Evolutionary conservation across 2,888 invertebrate species (phyloP).

Genomic region (Drosophila anomalata): DNA sequence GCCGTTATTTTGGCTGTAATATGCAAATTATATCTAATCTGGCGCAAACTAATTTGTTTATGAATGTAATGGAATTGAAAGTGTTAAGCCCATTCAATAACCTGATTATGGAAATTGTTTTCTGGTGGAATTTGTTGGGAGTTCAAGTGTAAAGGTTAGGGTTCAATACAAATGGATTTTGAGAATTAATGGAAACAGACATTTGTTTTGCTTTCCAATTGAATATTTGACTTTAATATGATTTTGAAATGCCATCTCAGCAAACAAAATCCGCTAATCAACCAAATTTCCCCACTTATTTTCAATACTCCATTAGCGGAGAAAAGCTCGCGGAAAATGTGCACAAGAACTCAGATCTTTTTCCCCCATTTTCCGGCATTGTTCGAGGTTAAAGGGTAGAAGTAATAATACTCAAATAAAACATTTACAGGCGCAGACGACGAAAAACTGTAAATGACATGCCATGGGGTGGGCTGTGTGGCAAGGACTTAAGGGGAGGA

Average conservation of each 20-base stretch:
- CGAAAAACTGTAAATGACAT: conserved; percentile 76
- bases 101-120: conserved; percentile 32
- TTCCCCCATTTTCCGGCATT: conserved; percentile 29
- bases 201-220: background rate
- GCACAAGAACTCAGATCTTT: conserved; percentile 16
- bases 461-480: conserved; percentile 15
- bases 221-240: background rate
- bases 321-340: conserved; percentile 5
- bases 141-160: background rate
- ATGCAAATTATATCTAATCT: conserved; percentile 41
- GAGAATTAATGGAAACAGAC: background rate
- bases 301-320: conserved; percentile 17
- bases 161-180: background rate
- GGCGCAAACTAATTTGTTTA: conserved; percentile 36
- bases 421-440: conserved; percentile 74
- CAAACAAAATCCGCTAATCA: conserved; percentile 13
- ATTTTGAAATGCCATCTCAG: background rate
- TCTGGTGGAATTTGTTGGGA: background rate
- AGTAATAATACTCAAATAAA: conserved; percentile 77
- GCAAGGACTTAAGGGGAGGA: conserved; percentile 5
- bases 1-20: conserved; percentile 6
- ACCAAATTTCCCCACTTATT: background rate
- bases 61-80: conserved; percentile 23
- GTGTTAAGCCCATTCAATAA: conserved; percentile 39
- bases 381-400: conserved; percentile 65